A percentile compares a stretch with the other conserved stretches of the same genome.
Evolutionary conservation across 2,113 vertebrate genomes (phyloP).

Genomic region (Dasyurus viverrinus): DNA sequence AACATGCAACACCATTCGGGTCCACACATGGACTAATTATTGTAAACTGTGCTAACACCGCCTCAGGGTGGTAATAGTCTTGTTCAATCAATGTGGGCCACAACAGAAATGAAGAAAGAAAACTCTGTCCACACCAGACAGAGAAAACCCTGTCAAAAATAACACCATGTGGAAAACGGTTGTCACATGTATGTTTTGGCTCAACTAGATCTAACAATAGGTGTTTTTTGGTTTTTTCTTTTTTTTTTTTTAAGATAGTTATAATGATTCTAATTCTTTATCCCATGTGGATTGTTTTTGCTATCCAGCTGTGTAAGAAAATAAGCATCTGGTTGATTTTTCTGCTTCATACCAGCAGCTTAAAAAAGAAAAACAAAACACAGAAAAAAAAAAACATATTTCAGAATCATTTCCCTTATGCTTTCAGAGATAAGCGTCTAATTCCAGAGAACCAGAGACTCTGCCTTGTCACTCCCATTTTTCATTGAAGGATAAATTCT

Average conservation of each 20-base stretch:
- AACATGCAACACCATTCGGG: neutral
- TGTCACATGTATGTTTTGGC: neutral
- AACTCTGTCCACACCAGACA: neutral
- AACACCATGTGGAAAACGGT: neutral
- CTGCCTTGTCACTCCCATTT: slow-evolving; percentile 25
- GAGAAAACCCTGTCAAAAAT: neutral
- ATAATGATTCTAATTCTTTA: neutral
- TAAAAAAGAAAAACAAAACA: no score
- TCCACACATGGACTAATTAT: neutral
- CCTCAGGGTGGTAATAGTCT: slow-evolving; percentile 11
- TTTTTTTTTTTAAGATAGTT: slow-evolving; percentile 3
- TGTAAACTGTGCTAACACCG: slow-evolving; percentile 26
- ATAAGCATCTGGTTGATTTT: slow-evolving; percentile 3
- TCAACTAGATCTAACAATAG: neutral
- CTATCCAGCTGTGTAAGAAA: neutral
- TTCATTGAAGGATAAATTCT: slow-evolving; percentile 22
- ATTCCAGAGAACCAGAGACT: neutral
- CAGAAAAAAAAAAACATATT: neutral
- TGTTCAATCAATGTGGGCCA: neutral
- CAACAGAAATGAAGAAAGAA: slow-evolving; percentile 12
- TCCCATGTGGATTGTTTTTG: neutral
- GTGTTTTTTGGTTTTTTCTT: neutral
- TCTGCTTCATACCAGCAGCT: neutral
- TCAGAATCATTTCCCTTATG: neutral
- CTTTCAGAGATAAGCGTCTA: neutral